These are phyloP conservation scores for Leptonema lineaticorne DNA, from an alignment of 1,140 invertebrate species.

Conservation along the genomic window DNA sequence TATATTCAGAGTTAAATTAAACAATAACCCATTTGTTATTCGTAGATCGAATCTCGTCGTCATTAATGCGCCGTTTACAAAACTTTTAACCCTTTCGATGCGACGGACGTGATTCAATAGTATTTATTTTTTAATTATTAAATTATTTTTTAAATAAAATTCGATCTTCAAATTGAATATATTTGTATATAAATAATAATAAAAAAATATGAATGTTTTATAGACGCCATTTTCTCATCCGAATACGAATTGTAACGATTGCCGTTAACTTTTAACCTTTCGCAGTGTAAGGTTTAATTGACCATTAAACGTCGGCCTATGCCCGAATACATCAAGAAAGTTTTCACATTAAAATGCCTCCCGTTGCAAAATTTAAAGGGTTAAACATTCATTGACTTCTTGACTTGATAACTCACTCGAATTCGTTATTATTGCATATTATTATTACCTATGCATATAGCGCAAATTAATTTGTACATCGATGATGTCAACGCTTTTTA, in stretches of 20 bases:
- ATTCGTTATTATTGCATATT: neutral
- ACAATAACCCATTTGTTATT: too few relatives aligned
- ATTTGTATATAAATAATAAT: too few relatives aligned
- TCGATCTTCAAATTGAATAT: too few relatives aligned
- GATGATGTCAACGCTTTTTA: neutral
- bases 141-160: too few relatives aligned
- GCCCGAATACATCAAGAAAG: conserved; percentile 17
- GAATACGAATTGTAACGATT: neutral
- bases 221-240: neutral
- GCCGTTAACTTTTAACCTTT: conserved; percentile 21
- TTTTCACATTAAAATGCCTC: conserved; percentile 19
- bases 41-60: too few relatives aligned
- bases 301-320: conserved; percentile 15
- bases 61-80: too few relatives aligned
- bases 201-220: too few relatives aligned
- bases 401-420: neutral
- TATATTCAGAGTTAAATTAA: too few relatives aligned
- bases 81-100: too few relatives aligned
- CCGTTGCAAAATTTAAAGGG: conserved; percentile 1
- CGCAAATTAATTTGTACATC: neutral
- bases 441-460: neutral
- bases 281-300: conserved; percentile 12
- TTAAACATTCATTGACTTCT: conserved; percentile 8
- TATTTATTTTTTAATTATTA: too few relatives aligned
- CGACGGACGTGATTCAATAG: too few relatives aligned